Percentiles rank a stretch among this genome's conserved stretches.
phyloP scores from a whole-genome alignment of 2,888 invertebrate species.

The Troides oblongomaculatus region DNA sequence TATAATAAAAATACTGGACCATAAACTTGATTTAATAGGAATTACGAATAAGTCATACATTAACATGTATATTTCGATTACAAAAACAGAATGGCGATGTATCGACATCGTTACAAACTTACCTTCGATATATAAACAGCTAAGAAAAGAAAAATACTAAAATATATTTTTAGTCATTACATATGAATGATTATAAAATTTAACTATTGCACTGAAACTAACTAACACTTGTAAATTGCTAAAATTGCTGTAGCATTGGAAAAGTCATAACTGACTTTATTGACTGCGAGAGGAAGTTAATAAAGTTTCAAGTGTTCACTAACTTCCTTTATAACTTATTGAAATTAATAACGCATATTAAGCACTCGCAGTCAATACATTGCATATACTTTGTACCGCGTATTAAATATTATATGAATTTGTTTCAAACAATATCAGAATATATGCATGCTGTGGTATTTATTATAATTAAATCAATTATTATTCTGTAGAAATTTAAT shows the following conservation, averaged over 20 bases:
- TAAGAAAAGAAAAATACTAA: constrained; percentile 23
- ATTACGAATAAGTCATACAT: constrained; percentile 48
- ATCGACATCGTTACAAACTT: constrained; percentile 8
- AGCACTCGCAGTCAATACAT: too few relatives aligned
- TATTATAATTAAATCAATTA: too few relatives aligned
- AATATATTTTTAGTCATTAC: constrained; percentile 16
- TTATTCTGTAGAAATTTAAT: too few relatives aligned
- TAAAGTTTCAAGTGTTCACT: too few relatives aligned
- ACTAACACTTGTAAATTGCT: constrained; percentile 22
- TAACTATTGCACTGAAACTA: constrained; percentile 38
- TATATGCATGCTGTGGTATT: too few relatives aligned
- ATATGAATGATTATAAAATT: constrained; percentile 29
- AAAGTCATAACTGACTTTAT: constrained; percentile 4
- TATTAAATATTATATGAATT: too few relatives aligned
- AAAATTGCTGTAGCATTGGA: constrained; percentile 26
- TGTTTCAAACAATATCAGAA: too few relatives aligned
- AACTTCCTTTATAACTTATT: too few relatives aligned
- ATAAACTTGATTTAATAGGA: constrained; percentile 74
- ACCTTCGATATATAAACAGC: constrained; percentile 13
- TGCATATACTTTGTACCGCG: too few relatives aligned
- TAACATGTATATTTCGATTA: constrained; percentile 33
- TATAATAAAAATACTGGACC: constrained; percentile 75
- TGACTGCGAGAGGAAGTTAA: too few relatives aligned
- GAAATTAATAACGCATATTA: too few relatives aligned
- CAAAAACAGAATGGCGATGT: constrained; percentile 28